Evolutionary conservation across 1,140 invertebrate species (phyloP).

Genomic region (Drosophila ambigua): DNA sequence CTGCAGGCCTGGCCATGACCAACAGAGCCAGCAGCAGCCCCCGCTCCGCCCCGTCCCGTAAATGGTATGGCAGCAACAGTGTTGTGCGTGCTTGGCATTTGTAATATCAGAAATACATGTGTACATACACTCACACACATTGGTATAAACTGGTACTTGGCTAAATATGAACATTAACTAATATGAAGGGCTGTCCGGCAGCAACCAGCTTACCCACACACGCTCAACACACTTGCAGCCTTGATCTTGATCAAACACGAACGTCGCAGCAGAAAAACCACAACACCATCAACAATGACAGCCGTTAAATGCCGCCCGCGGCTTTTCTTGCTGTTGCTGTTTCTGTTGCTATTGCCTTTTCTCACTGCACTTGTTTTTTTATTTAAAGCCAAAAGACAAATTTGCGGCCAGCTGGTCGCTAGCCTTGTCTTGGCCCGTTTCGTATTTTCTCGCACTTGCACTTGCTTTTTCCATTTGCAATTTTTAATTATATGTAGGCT

Average conservation of each 20-base stretch:
- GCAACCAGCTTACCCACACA: conserved; percentile 40
- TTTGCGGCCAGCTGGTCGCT: conserved; percentile 29
- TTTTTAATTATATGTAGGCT: conserved; percentile 18
- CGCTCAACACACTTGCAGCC: conserved; percentile 36
- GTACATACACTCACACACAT: conserved; percentile 10
- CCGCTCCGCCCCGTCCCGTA: conserved; percentile 6
- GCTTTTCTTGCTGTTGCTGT: conserved; percentile 41
- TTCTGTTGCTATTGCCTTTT: conserved; percentile 51
- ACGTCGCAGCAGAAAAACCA: conserved; percentile 31
- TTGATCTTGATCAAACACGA: conserved; percentile 79
- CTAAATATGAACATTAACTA: conserved; percentile 13
- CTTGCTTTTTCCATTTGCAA: conserved; percentile 17
- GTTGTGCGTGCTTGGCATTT: conserved; percentile 51
- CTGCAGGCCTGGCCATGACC: conserved; percentile 45
- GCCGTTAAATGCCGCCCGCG: conserved; percentile 14
- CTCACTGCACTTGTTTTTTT: conserved; percentile 76
- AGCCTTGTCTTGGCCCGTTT: conserved; percentile 78
- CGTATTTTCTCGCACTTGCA: conserved; percentile 69
- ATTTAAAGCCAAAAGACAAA: conserved; percentile 68
- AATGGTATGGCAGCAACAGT: conserved; percentile 22
- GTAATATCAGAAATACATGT: conserved; percentile 34
- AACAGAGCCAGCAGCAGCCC: conserved; percentile 36
- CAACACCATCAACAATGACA: conserved; percentile 42
- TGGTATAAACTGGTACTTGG: too few species aligned
- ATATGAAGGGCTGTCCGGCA: conserved; percentile 57